Conservation (phyloP, 2,113 vertebrate genomes). For the Ascaphus truei region DNA sequence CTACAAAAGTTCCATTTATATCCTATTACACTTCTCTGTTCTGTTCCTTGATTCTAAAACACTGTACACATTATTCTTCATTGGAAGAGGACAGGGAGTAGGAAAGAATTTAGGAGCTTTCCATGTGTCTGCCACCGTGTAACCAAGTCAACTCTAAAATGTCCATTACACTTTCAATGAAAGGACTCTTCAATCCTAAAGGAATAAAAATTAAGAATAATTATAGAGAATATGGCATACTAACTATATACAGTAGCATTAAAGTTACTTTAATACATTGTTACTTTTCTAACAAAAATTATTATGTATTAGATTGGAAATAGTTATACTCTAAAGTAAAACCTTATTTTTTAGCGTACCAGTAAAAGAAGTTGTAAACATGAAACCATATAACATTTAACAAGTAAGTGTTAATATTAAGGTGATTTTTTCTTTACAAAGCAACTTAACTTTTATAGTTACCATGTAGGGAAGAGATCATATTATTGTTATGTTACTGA, state of each 20-base stretch:
- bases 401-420: no score
- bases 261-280: neutral
- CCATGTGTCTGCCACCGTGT: constrained; percentile 1
- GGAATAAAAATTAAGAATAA: neutral
- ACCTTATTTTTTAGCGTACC: no score
- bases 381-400: no score
- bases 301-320: no score
- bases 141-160: constrained; percentile 15
- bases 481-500: neutral
- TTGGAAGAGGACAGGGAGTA: neutral
- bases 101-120: neutral
- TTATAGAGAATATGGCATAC: neutral
- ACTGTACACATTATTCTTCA: constrained; percentile 28
- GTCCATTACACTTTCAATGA: neutral
- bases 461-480: no score
- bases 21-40: neutral
- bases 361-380: no score
- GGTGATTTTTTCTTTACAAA: no score
- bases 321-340: no score
- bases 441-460: no score
- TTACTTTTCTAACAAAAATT: neutral
- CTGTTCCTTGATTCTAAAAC: constrained; percentile 10
- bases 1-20: constrained; percentile 29
- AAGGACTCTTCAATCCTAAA: neutral
- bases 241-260: neutral